Percentiles rank a stretch among this genome's conserved stretches.
Conservation (phyloP, 2,113 vertebrate species). For the Mustelus asterias region DNA sequence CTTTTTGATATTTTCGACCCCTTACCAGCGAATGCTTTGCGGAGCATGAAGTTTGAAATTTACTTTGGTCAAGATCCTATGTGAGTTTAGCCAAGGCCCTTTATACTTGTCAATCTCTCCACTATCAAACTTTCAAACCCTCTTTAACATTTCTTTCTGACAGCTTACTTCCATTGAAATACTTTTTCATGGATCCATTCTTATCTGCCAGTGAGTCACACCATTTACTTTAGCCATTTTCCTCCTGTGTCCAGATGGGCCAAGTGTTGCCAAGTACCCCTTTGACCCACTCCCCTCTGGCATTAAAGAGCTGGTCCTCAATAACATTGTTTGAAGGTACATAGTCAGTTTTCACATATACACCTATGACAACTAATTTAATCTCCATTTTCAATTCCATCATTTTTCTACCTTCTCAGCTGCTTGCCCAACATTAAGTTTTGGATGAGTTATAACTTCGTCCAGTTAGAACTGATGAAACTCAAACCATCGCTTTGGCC, state of each 20-base stretch:
- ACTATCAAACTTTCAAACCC: background rate
- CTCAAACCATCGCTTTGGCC: too few species aligned
- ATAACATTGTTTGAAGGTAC: background rate
- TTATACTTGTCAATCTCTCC: background rate
- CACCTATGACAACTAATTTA: background rate
- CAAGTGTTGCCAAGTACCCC: background rate
- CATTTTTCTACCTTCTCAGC: background rate
- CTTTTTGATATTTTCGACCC: background rate
- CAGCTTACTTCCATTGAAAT: background rate
- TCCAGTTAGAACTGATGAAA: too few species aligned
- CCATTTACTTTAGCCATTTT: background rate
- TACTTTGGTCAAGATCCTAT: background rate
- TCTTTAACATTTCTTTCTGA: background rate
- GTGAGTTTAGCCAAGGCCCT: background rate
- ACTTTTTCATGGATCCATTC: background rate
- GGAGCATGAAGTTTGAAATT: background rate
- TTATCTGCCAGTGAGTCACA: background rate
- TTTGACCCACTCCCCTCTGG: background rate
- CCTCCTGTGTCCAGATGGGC: background rate
- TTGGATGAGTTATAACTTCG: background rate
- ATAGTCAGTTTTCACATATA: background rate
- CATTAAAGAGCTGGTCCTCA: background rate
- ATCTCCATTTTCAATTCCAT: background rate
- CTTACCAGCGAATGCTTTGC: background rate
- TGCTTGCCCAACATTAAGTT: background rate